These are phyloP conservation scores for Acleris emargana DNA, from an alignment of 2,888 invertebrate species.

Conservation along the genomic window DNA sequence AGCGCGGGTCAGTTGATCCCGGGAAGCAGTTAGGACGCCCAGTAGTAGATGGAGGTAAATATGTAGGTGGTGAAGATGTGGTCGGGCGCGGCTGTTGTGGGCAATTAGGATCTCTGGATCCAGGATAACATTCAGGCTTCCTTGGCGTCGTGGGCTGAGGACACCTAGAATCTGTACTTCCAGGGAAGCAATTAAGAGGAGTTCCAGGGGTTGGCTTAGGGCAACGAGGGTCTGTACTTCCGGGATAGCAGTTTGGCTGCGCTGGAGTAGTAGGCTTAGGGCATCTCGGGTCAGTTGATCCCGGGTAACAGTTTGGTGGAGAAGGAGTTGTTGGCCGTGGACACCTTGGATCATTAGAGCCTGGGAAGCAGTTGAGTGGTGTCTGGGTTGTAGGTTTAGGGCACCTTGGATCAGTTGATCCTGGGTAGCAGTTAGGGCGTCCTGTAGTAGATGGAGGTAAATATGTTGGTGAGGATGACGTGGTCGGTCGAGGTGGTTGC, in stretches of 20 bases:
- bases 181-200: constrained; percentile 49
- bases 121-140: constrained; percentile 55
- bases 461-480: constrained; percentile 38
- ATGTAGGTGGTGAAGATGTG: constrained; percentile 42
- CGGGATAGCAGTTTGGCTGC: constrained; percentile 48
- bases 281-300: constrained; percentile 36
- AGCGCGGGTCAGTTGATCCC: constrained; percentile 40
- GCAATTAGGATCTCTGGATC: constrained; percentile 52
- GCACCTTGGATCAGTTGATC: constrained; percentile 42
- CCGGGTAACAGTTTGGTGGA: constrained; percentile 42
- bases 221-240: constrained; percentile 42
- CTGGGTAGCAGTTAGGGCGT: constrained; percentile 48
- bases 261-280: constrained; percentile 24
- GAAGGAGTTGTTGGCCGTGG: constrained; percentile 10
- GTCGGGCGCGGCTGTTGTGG: constrained; percentile 48
- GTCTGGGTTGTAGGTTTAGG: constrained; percentile 50
- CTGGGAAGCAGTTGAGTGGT: constrained; percentile 50
- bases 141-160: constrained; percentile 45
- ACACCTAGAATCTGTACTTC: constrained; percentile 9
- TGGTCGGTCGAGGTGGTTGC: constrained; percentile 23
- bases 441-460: constrained; percentile 38
- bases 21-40: constrained; percentile 21
- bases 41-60: constrained; percentile 36
- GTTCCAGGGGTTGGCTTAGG: constrained; percentile 47
- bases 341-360: constrained; percentile 10